Evolutionary conservation across 2,888 invertebrate genomes (phyloP).

Genomic region (Pristionchus maxplancki): DNA sequence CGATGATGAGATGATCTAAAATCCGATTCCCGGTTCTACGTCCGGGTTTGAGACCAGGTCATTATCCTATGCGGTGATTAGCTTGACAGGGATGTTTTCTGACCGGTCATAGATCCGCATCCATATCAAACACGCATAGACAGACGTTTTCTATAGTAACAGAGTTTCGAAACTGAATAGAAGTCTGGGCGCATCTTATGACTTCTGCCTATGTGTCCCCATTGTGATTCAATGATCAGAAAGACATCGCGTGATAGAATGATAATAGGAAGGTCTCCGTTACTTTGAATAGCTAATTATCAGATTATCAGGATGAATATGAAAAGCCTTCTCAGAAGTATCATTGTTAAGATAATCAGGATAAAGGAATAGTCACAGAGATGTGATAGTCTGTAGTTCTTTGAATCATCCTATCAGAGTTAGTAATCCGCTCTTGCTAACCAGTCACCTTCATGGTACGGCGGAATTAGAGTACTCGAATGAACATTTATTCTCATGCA

Average conservation of each 20-base stretch:
- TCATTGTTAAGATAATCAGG: not conserved
- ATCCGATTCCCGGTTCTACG: not conserved
- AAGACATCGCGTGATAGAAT: not conserved
- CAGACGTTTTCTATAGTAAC: not conserved
- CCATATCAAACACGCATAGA: no score
- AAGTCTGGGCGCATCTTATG: not conserved
- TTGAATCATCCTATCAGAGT: not conserved
- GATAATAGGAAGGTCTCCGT: not conserved
- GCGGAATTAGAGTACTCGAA: not conserved
- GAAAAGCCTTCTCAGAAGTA: not conserved
- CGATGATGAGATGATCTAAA: not conserved
- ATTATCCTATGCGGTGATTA: not conserved
- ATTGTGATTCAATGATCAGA: not conserved
- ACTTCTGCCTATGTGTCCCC: not conserved
- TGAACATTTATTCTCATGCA: not conserved
- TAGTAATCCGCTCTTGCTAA: not conserved
- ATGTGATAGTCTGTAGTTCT: not conserved
- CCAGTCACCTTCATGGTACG: not conserved
- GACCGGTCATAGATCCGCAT: not conserved
- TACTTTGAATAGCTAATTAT: not conserved
- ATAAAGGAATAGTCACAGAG: not conserved
- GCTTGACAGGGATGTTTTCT: not conserved
- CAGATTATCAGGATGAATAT: not conserved
- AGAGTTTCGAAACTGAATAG: conserved; percentile 17
- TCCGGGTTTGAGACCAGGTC: not conserved